Evolutionary conservation across 1,140 invertebrate genomes (phyloP), one percentile per base, ranked within the genome.

Genomic region (Drosophila tropicalis): DNA sequence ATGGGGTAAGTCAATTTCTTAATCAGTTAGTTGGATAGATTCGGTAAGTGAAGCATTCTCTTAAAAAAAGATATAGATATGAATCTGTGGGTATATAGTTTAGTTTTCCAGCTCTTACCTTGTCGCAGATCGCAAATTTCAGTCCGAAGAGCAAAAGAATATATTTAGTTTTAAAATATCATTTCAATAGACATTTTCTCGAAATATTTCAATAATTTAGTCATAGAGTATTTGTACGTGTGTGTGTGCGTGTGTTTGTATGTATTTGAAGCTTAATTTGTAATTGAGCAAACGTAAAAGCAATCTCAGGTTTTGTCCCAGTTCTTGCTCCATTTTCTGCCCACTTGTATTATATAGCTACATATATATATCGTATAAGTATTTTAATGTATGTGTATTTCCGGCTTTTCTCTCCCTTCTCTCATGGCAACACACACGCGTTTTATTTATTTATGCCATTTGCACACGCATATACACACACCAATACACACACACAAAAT

Each of bases 371-470:
- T 84, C 65, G 62, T 70, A 29, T 29, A 87, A 79, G 77, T 89
- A 81, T 80, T 87, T 87, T 89, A 87, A 87, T 84, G 81, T 84
- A 90, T 78, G 57, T 85, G 80, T 78, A 79, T 89, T 84, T 84
- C 64, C 73, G 80, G 77, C 70, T 69, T 90, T 72, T 66, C 56
- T 67, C 54, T 60, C 34, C 41, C 22, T 44, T 47, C 44, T 47
- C 81, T 74, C 83, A 83, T 72, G 68, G 19, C 44, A 51, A 47
- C 44, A 47, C 15, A 81, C 72, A 79, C 70, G 84, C 83, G 70
- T 80, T 84, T 80, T 89, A 89, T 89, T 89, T 89, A 89, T 89
- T 84, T 89, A 84, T 83, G 84, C 79, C 78, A 84, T 84, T 83
- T 84, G 79, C 79, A 71, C 77, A 76, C 77, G 36, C 66, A 66